Evolutionary conservation across 2,113 vertebrate species (phyloP).

Genomic region (Pterocles burchelli): DNA sequence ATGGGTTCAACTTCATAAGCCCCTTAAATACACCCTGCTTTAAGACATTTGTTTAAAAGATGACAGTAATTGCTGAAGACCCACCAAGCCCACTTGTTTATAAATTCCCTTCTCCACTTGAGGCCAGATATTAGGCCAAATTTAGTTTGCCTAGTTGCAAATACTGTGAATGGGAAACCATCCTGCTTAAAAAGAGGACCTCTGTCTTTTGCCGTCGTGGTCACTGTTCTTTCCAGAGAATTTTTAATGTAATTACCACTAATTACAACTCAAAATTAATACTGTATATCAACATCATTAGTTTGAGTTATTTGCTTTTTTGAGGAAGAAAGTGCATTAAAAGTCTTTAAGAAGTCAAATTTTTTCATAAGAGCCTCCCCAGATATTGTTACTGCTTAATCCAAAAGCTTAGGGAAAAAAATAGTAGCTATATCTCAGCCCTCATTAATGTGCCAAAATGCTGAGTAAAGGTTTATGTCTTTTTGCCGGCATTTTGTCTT

Average conservation of each 20-base stretch:
- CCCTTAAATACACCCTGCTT: neutral
- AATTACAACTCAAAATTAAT: neutral
- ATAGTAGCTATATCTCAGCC: neutral
- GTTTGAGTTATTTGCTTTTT: neutral
- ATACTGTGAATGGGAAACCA: neutral
- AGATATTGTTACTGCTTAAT: neutral
- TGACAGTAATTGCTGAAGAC: neutral
- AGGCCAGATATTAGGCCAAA: neutral
- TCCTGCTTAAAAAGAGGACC: neutral
- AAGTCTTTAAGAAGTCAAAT: neutral
- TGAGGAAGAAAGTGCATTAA: neutral
- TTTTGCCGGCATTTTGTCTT: neutral
- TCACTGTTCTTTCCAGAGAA: neutral
- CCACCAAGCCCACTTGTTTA: neutral
- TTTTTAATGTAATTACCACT: neutral
- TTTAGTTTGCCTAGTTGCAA: neutral
- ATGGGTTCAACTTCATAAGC: neutral
- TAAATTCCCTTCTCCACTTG: neutral
- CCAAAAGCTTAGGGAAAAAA: neutral
- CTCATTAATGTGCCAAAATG: neutral
- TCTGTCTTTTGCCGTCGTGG: neutral
- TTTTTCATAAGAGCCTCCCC: neutral
- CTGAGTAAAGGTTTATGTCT: neutral
- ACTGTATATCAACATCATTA: neutral
- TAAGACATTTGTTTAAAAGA: neutral